Evolutionary conservation across 2,888 invertebrate genomes (phyloP).

Genomic region (Teleogryllus oceanicus): DNA sequence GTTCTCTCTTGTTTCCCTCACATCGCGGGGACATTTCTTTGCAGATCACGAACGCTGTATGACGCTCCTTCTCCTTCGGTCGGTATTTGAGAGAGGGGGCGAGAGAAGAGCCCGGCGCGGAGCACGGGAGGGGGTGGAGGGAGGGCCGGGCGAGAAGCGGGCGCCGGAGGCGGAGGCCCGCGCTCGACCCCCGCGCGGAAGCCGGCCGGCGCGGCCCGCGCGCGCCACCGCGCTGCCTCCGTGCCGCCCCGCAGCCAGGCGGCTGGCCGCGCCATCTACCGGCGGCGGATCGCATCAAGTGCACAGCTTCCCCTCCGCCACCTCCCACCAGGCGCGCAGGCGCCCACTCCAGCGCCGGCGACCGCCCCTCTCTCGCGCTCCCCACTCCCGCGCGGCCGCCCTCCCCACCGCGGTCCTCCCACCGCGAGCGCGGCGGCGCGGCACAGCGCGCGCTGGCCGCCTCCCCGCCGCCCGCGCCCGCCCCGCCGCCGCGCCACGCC

Average conservation of each 20-base stretch:
- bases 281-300: background rate
- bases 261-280: background rate
- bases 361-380: background rate
- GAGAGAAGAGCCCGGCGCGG: no score
- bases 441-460: background rate
- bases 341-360: constrained; percentile 7
- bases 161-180: no score
- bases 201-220: no score
- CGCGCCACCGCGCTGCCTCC: no score
- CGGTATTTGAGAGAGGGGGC: no score
- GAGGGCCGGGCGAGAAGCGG: no score
- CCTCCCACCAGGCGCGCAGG: background rate
- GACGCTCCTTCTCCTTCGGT: no score
- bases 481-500: background rate
- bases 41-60: no score
- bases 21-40: no score
- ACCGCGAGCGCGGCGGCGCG: background rate
- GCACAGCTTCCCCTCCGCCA: constrained; percentile 1
- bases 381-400: background rate
- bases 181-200: no score
- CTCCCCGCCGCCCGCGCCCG: background rate
- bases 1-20: no score
- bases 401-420: background rate
- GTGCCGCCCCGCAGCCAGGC: background rate
- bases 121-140: no score